These are phyloP conservation scores for Druon quercuslanigerum DNA, from an alignment of 1,140 invertebrate species.

Conservation along the genomic window DNA sequence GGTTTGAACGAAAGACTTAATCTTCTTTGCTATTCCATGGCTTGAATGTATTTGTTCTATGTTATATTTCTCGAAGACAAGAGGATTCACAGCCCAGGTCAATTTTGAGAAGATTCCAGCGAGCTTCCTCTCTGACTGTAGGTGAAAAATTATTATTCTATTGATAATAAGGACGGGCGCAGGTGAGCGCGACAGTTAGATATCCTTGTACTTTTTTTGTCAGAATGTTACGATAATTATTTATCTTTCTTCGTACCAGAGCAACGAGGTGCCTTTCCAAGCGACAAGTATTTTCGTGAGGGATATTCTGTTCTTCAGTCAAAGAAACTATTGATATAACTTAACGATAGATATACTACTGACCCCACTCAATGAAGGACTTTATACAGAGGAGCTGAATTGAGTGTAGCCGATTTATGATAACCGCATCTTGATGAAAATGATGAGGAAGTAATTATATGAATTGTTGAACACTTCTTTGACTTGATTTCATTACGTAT, in stretches of 20 bases:
- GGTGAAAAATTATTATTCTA: conserved; percentile 52
- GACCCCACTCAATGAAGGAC: conserved; percentile 61
- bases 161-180: conserved; percentile 61
- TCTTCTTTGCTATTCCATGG: too few relatives aligned
- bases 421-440: conserved; percentile 52
- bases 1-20: too few relatives aligned
- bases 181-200: conserved; percentile 58
- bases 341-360: conserved; percentile 42
- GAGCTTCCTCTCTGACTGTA: conserved; percentile 14
- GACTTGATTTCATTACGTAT: conserved; percentile 72
- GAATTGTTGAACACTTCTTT: conserved; percentile 61
- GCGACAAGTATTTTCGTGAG: conserved; percentile 30
- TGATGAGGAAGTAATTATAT: conserved; percentile 57
- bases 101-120: conserved; percentile 30
- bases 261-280: conserved; percentile 60
- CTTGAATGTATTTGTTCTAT: too few relatives aligned
- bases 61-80: not conserved
- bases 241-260: conserved; percentile 61
- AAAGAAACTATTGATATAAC: conserved; percentile 47
- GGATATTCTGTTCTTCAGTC: conserved; percentile 29
- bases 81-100: not conserved
- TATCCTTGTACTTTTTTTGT: conserved; percentile 50
- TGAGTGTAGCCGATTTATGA: conserved; percentile 61
- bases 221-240: conserved; percentile 52
- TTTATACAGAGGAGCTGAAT: conserved; percentile 51